These are phyloP conservation scores for Enteromius radiatus DNA, from an alignment of 2,797 vertebrate genomes.

Conservation along the genomic window DNA sequence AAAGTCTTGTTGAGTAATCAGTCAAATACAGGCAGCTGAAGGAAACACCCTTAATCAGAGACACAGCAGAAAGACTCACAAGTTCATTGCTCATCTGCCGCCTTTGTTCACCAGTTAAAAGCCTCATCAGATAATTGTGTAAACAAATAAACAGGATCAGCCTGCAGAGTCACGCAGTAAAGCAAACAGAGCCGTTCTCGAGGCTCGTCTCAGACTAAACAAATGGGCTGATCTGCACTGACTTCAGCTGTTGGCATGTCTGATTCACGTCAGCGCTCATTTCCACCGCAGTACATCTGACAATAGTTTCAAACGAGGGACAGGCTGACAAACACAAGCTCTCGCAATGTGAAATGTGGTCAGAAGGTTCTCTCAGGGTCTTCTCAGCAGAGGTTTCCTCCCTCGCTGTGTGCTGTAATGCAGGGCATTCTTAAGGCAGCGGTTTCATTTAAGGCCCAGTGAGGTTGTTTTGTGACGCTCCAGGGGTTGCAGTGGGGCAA, in stretches of 20 bases:
- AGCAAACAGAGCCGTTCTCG: background rate
- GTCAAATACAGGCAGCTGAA: background rate
- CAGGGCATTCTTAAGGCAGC: constrained; percentile 49
- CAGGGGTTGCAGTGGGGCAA: constrained; percentile 79
- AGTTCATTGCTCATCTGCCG: background rate
- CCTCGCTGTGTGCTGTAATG: constrained; percentile 19
- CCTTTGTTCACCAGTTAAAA: background rate
- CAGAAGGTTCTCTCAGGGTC: background rate
- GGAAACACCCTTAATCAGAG: background rate
- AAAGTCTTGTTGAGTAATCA: background rate
- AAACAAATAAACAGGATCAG: constrained; percentile 1
- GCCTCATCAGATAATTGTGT: constrained; percentile 4
- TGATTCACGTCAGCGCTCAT: constrained; percentile 79
- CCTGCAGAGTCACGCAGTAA: background rate
- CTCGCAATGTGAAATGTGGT: background rate
- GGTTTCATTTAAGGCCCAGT: constrained; percentile 46
- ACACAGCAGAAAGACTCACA: background rate
- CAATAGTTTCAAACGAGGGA: constrained; percentile 84
- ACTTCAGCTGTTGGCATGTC: constrained; percentile 70
- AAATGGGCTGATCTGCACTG: constrained; percentile 68
- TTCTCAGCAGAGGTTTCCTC: constrained; percentile 6
- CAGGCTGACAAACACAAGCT: constrained; percentile 33
- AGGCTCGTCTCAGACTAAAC: constrained; percentile 67
- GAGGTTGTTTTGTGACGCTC: constrained; percentile 53
- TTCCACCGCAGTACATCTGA: constrained; percentile 87